Evolutionary conservation across 2,797 vertebrate genomes (phyloP), one percentile per base, ranked within the genome.

Genomic region (Syngnathus acus): DNA sequence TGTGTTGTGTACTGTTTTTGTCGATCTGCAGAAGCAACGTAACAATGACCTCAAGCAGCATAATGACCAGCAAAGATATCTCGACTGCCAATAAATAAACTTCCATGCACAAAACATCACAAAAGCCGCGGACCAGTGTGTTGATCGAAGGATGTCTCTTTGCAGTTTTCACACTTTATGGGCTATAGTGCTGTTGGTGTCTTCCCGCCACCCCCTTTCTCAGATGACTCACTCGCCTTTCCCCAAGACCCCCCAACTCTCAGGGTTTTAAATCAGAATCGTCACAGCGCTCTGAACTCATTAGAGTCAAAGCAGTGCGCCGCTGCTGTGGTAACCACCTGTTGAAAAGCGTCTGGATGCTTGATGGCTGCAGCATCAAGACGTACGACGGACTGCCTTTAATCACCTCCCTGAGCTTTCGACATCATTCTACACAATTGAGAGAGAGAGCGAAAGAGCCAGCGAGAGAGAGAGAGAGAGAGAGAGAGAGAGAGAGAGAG

Each of bases 251-350:
- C 75, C 64, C 77, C 69, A 82, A 76, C 82, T 81, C 81, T 71
- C 62, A 77, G 72, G 73, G 62, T 77, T 70, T 78, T 50, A 32
- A 3, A 57, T 51, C n/a, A n/a, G 26, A 2, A 66, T 47, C 62
- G 67, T 58, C 68, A 77, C 69, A 62, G 64, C 76, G 51, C 61
- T 71, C 73, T 72, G 68, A 67, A 45, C 78, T 85, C 76, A 72
- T 87, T 77, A 78, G 70, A 79, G 77, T 66, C 72, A 75, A 57
- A 76, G 64, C 72, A 55, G 42, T 48, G 70, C 65, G 75, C 55
- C 48, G 73, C 71, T 21, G 54, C 72, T 73, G 70, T 63, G 65
- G 65, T 21, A 77, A 75, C 78, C 89, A 92, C 91, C 89, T 90
- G 90, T 91, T 90, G 89, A 78, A 72, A 72, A 6, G 21, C 69